Conservation (phyloP, 30 jellyfish, hydroid and myxozoan genomes). For the Cassiopea xamachana region DNA sequence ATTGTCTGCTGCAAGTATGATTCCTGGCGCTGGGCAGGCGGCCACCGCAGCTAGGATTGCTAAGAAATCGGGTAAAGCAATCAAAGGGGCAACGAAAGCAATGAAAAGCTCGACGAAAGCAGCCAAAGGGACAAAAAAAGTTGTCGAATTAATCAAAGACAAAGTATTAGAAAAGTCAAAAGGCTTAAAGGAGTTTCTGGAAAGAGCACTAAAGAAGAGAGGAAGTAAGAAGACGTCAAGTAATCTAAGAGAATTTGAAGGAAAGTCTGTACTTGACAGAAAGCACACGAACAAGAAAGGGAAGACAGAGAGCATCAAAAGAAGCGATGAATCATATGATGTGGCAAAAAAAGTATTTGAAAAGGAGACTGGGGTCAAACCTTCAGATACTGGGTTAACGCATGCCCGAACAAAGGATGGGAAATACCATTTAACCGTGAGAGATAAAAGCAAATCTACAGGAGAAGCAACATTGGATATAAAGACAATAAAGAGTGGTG, state of each 20-base stretch:
- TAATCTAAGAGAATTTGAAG: background rate
- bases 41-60: background rate
- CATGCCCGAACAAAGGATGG: slow-evolving; percentile 42
- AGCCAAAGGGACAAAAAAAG: background rate
- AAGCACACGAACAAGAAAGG: slow-evolving; percentile 23
- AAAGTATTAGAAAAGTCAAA: too few relatives aligned
- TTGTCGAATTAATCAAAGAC: too few relatives aligned
- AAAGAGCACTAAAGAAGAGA: too few relatives aligned
- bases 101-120: background rate
- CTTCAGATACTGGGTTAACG: slow-evolving; percentile 7
- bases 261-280: background rate
- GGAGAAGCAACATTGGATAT: slow-evolving; percentile 20
- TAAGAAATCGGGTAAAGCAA: background rate
- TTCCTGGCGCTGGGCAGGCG: slow-evolving; percentile 2
- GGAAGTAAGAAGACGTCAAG: slow-evolving; percentile 7
- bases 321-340: slow-evolving; percentile 3
- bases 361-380: slow-evolving; percentile 16
- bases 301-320: background rate
- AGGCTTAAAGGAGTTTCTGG: too few relatives aligned
- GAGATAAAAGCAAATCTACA: slow-evolving; percentile 11
- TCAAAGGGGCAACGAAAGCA: background rate
- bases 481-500: slow-evolving; percentile 10
- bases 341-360: slow-evolving; percentile 6
- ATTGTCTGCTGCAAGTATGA: background rate
- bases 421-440: slow-evolving; percentile 11